Conservation (phyloP, 1,140 invertebrate species). For the Heliconius melpomene region DNA sequence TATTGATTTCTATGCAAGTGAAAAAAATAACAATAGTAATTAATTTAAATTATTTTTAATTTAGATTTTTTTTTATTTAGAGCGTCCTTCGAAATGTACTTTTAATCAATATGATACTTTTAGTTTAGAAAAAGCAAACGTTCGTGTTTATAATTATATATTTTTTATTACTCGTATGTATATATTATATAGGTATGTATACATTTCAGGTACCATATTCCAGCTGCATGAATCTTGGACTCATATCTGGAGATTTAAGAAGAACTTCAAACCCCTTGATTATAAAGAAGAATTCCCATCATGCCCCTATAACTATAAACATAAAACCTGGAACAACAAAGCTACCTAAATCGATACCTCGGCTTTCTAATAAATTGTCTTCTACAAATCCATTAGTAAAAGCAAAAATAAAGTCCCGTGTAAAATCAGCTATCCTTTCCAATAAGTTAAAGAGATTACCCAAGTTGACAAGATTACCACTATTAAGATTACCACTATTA, state of each 20-base stretch:
- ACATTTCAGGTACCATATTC: slow-evolving; percentile 45
- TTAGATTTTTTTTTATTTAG: too few species aligned
- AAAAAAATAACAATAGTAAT: too few species aligned
- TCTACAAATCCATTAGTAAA: slow-evolving; percentile 17
- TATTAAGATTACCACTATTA: slow-evolving; percentile 20
- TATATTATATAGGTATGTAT: too few species aligned
- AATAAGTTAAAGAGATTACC: slow-evolving; percentile 31
- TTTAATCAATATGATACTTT: too few species aligned
- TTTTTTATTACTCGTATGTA: too few species aligned
- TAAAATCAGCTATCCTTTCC: slow-evolving; percentile 25
- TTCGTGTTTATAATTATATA: too few species aligned
- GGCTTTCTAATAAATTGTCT: slow-evolving; percentile 27
- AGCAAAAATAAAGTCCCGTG: slow-evolving; percentile 26
- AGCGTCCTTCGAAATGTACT: too few species aligned
- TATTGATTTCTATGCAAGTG: slow-evolving; percentile 19
- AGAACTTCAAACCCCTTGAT: slow-evolving; percentile 40
- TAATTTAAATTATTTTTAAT: too few species aligned
- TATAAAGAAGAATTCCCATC: slow-evolving; percentile 44
- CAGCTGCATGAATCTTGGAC: slow-evolving; percentile 41
- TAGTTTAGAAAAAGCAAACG: too few species aligned
- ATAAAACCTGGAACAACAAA: slow-evolving; percentile 40
- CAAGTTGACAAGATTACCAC: slow-evolving; percentile 29
- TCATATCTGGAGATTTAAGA: slow-evolving; percentile 49
- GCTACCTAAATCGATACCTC: slow-evolving; percentile 30
- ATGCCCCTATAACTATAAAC: slow-evolving; percentile 48